Evolutionary conservation across 2,888 invertebrate genomes (phyloP).

Genomic region (Willowsia nigromaculata): DNA sequence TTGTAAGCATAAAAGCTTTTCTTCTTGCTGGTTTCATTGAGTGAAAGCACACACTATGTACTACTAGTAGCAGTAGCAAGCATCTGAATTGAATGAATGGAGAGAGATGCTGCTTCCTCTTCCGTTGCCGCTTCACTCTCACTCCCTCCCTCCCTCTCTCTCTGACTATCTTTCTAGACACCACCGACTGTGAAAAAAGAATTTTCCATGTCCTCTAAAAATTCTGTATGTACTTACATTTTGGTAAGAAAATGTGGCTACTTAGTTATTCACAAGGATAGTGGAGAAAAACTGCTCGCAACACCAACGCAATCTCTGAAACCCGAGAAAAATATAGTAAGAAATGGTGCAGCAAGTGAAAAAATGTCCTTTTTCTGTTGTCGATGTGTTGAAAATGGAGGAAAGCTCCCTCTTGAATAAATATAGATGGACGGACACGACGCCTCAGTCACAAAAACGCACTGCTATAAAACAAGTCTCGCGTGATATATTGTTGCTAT

Average conservation of each 20-base stretch:
- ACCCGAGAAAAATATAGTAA: slow-evolving; percentile 2
- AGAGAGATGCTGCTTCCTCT: slow-evolving; percentile 63
- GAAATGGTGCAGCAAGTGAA: neutral
- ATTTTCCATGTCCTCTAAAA: neutral
- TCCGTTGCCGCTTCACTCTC: slow-evolving; percentile 45
- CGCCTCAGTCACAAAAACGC: neutral
- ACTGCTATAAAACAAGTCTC: slow-evolving; percentile 9
- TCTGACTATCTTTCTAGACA: neutral
- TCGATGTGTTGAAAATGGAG: slow-evolving; percentile 34
- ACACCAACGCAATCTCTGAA: neutral
- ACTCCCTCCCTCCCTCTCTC: neutral
- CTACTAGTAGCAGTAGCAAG: neutral
- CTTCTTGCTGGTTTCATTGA: neutral
- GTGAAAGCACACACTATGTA: slow-evolving; percentile 40
- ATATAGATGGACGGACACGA: slow-evolving; percentile 20
- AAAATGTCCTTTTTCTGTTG: neutral
- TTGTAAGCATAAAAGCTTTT: slow-evolving; percentile 28
- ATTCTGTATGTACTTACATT: slow-evolving; percentile 18
- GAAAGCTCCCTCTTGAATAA: slow-evolving; percentile 41
- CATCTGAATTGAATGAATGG: slow-evolving; percentile 17
- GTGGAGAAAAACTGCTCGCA: neutral
- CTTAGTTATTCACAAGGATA: slow-evolving; percentile 45
- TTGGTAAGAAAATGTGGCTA: slow-evolving; percentile 41
- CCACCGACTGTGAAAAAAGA: neutral
- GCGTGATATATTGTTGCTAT: slow-evolving; percentile 20